Percentiles rank a stretch among this genome's conserved stretches.
Conservation (phyloP, 2,113 vertebrate genomes). For the Speoplatyrhinus poulsoni region DNA sequence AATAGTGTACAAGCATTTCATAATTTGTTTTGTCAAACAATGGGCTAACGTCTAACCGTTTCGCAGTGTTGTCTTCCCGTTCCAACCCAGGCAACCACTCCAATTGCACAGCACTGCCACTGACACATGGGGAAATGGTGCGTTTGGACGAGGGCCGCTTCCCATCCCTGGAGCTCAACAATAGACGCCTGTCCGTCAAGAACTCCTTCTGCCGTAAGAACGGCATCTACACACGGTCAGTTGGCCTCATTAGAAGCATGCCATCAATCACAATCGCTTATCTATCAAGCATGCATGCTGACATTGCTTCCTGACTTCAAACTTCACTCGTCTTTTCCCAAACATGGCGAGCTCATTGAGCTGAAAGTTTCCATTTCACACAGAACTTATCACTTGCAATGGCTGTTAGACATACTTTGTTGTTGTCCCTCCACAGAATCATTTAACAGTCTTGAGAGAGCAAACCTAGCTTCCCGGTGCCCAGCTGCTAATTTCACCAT, state of each 20-base stretch:
- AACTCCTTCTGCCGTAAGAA: slow-evolving; percentile 98
- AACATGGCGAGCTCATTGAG: slow-evolving; percentile 8
- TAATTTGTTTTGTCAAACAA: too few relatives aligned
- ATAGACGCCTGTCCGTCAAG: slow-evolving; percentile 93
- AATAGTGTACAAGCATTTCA: too few relatives aligned
- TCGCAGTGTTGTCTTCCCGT: slow-evolving; percentile 49
- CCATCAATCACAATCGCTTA: not conserved
- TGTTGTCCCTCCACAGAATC: slow-evolving; percentile 30
- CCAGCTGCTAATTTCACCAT: slow-evolving; percentile 48
- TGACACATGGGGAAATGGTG: slow-evolving; percentile 94
- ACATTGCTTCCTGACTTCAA: not conserved
- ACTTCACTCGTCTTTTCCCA: not conserved
- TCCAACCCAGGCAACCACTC: slow-evolving; percentile 80
- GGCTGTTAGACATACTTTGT: slow-evolving; percentile 49
- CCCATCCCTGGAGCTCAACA: slow-evolving; percentile 94
- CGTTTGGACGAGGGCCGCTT: slow-evolving; percentile 95
- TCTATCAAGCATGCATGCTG: not conserved
- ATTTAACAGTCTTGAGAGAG: slow-evolving; percentile 52
- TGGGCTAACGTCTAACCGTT: slow-evolving; percentile 4
- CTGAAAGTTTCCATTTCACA: slow-evolving; percentile 18
- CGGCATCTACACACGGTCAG: slow-evolving; percentile 93
- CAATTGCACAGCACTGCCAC: slow-evolving; percentile 83
- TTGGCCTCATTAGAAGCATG: not conserved
- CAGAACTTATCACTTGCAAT: slow-evolving; percentile 36
- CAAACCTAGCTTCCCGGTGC: slow-evolving; percentile 38